Conservation (phyloP, 2,888 invertebrate genomes). For the Acrobasis suavella region DNA sequence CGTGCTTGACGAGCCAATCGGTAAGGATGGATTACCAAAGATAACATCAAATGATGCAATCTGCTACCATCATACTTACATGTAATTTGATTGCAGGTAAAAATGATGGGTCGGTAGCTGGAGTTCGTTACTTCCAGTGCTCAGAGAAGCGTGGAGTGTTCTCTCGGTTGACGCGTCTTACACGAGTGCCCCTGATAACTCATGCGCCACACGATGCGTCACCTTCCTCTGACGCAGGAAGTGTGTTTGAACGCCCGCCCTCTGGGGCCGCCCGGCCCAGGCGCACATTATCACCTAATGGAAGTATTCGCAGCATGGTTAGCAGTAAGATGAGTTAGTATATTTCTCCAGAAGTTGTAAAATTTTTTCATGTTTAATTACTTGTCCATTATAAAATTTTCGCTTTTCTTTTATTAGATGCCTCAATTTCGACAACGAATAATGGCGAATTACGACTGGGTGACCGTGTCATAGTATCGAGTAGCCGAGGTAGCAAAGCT, state of each 20-base stretch:
- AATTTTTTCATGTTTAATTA: background rate
- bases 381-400: slow-evolving; percentile 8
- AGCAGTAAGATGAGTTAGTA: slow-evolving; percentile 80
- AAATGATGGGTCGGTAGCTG: slow-evolving; percentile 97
- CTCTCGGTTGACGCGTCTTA: slow-evolving; percentile 93
- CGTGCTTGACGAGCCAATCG: slow-evolving; percentile 96
- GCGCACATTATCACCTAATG: slow-evolving; percentile 74
- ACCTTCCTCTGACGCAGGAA: slow-evolving; percentile 72
- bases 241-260: slow-evolving; percentile 74
- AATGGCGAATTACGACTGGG: slow-evolving; percentile 89
- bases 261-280: slow-evolving; percentile 70
- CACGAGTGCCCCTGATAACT: slow-evolving; percentile 85
- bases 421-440: slow-evolving; percentile 73
- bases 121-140: slow-evolving; percentile 96
- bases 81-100: slow-evolving; percentile 85
- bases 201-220: slow-evolving; percentile 77
- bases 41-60: slow-evolving; percentile 12
- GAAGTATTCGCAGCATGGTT: slow-evolving; percentile 76
- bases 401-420: slow-evolving; percentile 51
- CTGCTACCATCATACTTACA: slow-evolving; percentile 4
- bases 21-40: slow-evolving; percentile 75
- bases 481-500: slow-evolving; percentile 93
- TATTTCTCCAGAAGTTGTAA: background rate
- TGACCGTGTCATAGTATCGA: slow-evolving; percentile 95
- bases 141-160: slow-evolving; percentile 96